Base-by-base conservation (phyloP, 92 coral and sea anemone species). In the Parazoanthus swiftii region DNA sequence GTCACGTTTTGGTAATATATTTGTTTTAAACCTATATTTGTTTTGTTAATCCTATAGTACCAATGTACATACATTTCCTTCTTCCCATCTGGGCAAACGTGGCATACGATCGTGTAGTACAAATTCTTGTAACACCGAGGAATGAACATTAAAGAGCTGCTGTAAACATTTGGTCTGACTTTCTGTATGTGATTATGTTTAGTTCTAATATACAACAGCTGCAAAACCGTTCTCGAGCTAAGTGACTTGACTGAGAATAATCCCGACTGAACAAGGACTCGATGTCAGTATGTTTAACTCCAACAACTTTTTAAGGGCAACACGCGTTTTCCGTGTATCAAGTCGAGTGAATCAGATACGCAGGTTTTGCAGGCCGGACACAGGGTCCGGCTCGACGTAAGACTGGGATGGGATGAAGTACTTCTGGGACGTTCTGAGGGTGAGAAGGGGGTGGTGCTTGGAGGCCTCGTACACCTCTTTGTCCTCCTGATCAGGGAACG, bases 331-430 rank as follows among this genome's bases (percentile, higher is more conserved):
- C 86, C 39, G 51, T 29, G 59, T 11, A 77, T 43, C 77, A 38
- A 46, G 58, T 58, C 33, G 33, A 39, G 63, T 70, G 42, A 16
- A 68, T 68, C 42, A 83, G 20, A 83, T 42, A 54, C 74, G 74
- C 2, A 83, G 65, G 26, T 83, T 83, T 29, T 70, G 86, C 63
- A 83, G 56, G 20, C 77, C 86, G 33, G 43, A 25, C 5, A 70
- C 5, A 39, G 77, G n/a, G 66, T 83, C 89, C 81, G 89, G 86
- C 43, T 90, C 89, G 29, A 94, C 98, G 26, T 91, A 94, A 2
- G 99, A 97, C 82, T 91, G 95, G 0, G 95, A 92, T 10, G 98
- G 99, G 84, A 95, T 86, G 78, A 95, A 97, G 86, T 97, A 97
- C 87, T 97, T 97, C 89, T 97, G 99, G 44, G 99, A 91, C 15